Conservation (phyloP, 64 coral and sea anemone species). For the Hydrozoanthus tunicans region DNA sequence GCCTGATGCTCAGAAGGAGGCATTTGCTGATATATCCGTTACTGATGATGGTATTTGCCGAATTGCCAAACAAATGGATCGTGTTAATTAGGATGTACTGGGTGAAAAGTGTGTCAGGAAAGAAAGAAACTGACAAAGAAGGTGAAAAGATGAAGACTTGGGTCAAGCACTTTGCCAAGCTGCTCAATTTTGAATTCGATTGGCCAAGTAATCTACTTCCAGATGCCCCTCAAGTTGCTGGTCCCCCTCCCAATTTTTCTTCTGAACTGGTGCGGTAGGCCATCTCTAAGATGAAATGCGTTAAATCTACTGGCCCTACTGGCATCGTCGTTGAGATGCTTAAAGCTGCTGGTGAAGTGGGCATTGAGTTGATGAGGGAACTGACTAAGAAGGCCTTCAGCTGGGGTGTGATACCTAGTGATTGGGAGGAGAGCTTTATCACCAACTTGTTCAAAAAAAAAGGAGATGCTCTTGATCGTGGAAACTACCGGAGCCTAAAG, state of each 20-base stretch:
- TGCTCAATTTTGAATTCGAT: not conserved
- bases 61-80: not conserved
- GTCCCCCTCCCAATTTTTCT: not conserved
- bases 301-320: not conserved
- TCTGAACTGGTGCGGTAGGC: not conserved
- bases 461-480: not conserved
- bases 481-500: not conserved
- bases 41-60: not conserved
- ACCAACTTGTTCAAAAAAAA: not conserved
- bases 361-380: conserved; percentile 11
- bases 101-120: not conserved
- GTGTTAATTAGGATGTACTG: not conserved
- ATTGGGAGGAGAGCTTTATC: conserved; percentile 11
- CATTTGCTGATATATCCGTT: not conserved
- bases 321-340: not conserved
- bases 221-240: not conserved
- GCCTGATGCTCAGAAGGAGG: not conserved
- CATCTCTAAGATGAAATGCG: not conserved
- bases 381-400: not conserved
- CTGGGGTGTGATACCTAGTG: conserved; percentile 1
- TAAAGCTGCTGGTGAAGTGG: conserved; percentile 18
- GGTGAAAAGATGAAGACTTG: not conserved
- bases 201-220: not conserved
- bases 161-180: not conserved
- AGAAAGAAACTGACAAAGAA: too few relatives aligned